Base-by-base conservation (phyloP, 2,888 invertebrate species). In the Pocota personata region DNA sequence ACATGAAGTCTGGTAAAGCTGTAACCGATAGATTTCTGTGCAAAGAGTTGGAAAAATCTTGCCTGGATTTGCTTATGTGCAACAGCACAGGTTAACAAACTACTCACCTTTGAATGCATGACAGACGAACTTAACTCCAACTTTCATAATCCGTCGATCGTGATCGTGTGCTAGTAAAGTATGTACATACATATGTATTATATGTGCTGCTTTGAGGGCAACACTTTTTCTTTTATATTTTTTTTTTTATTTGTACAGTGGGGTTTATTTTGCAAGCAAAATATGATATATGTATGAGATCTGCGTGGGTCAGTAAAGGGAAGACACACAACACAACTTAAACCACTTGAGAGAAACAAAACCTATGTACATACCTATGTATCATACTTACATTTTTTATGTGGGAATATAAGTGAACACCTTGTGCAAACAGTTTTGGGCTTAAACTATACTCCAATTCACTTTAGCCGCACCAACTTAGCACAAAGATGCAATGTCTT, bases 61-160 rank as follows among this genome's bases (percentile, higher is more conserved):
- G 48, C n/a, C 27, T 50, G 0, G 3, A 5, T n/a, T n/a, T 27
- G 5, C 6, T 3, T 27, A n/a, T 27, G 6, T 24, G 24, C 30
- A 16, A 21, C 16, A 32, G 2, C 16, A n/a, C 24, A 46, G 46
- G 43, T 71, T 35, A 71, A 71, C 57, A 24, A 46, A 58, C 57
- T 46, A 46, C 43, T 57, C 71, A 71, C 71, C 57, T 71, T 57
- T 57, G 43, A 30, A 46, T 71, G 57, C 71, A 57, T 57, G 69
- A 43, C 55, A 57, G n/a, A 69, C 57, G 57, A 71, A 57, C 21
- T 57, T 71, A 46, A 57, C 43, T 57, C 57, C 32, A 16, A 21
- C 8, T 57, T 71, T 57, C 32, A 35, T 21, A 71, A 71, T 57
- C 46, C 43, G 58, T 71, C 43, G 46, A 43, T 69, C 69, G 69